A percentile compares a stretch with the other conserved stretches of the same genome.
phyloP scores from a whole-genome alignment of 1,140 invertebrate genomes.

The Pseudomyrmex gracilis region DNA sequence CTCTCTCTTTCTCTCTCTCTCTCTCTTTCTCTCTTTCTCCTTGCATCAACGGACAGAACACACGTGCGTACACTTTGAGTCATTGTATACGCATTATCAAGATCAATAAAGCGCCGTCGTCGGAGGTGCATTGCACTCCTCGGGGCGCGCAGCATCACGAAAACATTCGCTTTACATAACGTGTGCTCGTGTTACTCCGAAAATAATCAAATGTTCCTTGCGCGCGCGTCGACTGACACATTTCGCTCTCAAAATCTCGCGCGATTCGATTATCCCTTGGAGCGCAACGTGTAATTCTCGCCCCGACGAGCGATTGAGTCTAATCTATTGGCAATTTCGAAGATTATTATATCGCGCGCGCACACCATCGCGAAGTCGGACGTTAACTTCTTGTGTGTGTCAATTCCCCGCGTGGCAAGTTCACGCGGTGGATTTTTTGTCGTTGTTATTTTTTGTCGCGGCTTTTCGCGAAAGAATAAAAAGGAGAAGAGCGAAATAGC shows the following conservation, averaged over 20 bases:
- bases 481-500: no score
- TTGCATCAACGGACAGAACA: slow-evolving; percentile 17
- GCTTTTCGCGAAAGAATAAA: no score
- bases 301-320: not conserved
- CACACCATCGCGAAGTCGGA: not conserved
- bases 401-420: not conserved
- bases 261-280: slow-evolving; percentile 21
- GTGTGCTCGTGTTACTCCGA: slow-evolving; percentile 29
- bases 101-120: slow-evolving; percentile 49
- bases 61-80: slow-evolving; percentile 44
- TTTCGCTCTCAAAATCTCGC: not conserved
- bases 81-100: slow-evolving; percentile 47
- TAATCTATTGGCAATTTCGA: slow-evolving; percentile 37
- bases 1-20: not conserved
- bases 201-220: slow-evolving; percentile 38
- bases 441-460: no score
- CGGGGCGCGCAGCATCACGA: not conserved
- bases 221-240: not conserved
- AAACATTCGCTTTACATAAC: slow-evolving; percentile 51
- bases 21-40: not conserved
- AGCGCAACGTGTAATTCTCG: slow-evolving; percentile 6
- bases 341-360: not conserved
- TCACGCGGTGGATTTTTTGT: no score
- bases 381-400: not conserved
- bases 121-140: slow-evolving; percentile 19